These are phyloP conservation scores for Hormaphis cornu DNA, from an alignment of 1,140 invertebrate species.

Conservation along the genomic window DNA sequence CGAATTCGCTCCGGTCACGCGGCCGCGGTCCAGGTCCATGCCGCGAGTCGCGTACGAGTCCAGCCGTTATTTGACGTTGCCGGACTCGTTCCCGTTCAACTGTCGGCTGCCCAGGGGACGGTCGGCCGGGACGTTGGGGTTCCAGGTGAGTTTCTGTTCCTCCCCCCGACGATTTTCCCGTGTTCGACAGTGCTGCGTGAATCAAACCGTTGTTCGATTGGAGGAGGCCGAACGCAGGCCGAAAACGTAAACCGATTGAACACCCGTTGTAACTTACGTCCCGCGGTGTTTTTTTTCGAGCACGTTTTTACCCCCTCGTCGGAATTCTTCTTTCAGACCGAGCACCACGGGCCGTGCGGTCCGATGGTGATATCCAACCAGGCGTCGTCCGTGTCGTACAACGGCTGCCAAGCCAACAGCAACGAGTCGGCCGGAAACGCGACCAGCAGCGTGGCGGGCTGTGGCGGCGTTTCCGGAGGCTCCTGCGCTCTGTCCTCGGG, in stretches of 20 bases:
- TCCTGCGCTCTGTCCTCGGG: neutral
- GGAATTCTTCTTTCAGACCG: conserved; percentile 17
- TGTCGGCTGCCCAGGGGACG: conserved; percentile 39
- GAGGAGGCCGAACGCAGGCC: too few relatives aligned
- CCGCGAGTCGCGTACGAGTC: conserved; percentile 46
- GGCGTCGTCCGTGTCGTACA: neutral
- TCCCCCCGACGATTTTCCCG: too few relatives aligned
- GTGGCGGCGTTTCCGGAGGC: neutral
- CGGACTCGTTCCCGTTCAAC: conserved; percentile 38
- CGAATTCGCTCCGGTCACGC: conserved; percentile 38
- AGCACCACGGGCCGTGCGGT: conserved; percentile 33
- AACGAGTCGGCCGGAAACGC: neutral
- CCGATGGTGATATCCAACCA: conserved; percentile 32
- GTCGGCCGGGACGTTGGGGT: conserved; percentile 39
- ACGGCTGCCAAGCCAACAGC: neutral
- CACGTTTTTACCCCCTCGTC: too few relatives aligned
- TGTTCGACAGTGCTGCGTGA: too few relatives aligned
- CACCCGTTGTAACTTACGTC: too few relatives aligned
- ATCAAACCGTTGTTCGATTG: too few relatives aligned
- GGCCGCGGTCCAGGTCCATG: conserved; percentile 48
- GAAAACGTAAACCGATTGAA: too few relatives aligned
- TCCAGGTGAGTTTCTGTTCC: conserved; percentile 17
- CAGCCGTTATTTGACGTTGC: conserved; percentile 42
- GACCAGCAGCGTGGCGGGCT: neutral
- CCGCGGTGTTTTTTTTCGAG: too few relatives aligned